phyloP scores from a whole-genome alignment of 2,113 vertebrate species.

The Sclerurus mexicanus region DNA sequence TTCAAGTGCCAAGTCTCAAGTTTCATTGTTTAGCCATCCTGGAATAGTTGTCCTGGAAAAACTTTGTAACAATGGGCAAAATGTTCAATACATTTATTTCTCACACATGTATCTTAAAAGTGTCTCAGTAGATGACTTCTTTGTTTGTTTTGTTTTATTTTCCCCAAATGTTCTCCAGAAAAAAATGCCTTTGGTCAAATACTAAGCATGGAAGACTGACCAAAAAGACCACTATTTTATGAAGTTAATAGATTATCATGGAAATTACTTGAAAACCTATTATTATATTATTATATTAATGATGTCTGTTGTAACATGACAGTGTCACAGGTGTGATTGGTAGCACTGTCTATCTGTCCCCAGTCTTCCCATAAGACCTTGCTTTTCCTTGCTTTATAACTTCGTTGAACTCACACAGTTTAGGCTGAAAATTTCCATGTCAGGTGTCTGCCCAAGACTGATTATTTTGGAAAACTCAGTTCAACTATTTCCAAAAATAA shows the following conservation, averaged over 20 bases:
- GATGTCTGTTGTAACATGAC: not conserved
- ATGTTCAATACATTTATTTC: not conserved
- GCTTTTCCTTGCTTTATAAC: not conserved
- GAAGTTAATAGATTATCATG: not conserved
- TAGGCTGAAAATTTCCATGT: conserved; percentile 38
- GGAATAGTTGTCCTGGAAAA: not conserved
- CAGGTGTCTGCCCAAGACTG: conserved; percentile 29
- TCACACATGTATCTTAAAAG: not conserved
- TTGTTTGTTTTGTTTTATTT: not conserved
- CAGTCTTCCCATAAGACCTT: not conserved
- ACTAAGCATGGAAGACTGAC: not conserved
- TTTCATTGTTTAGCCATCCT: not conserved
- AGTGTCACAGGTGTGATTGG: not conserved
- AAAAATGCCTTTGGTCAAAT: not conserved
- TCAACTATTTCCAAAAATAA: conserved; percentile 57
- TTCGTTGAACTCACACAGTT: not conserved
- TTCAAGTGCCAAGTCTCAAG: not conserved
- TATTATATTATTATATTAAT: too few relatives aligned
- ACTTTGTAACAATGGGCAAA: not conserved
- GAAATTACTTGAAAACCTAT: not conserved
- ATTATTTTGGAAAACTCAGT: conserved; percentile 58
- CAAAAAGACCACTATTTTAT: not conserved
- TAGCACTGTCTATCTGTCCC: not conserved
- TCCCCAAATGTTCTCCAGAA: not conserved
- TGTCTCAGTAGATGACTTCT: not conserved